Percentiles rank a stretch among this genome's conserved stretches.
phyloP scores from a whole-genome alignment of 1,140 invertebrate genomes.

The Gryon sp. region DNA sequence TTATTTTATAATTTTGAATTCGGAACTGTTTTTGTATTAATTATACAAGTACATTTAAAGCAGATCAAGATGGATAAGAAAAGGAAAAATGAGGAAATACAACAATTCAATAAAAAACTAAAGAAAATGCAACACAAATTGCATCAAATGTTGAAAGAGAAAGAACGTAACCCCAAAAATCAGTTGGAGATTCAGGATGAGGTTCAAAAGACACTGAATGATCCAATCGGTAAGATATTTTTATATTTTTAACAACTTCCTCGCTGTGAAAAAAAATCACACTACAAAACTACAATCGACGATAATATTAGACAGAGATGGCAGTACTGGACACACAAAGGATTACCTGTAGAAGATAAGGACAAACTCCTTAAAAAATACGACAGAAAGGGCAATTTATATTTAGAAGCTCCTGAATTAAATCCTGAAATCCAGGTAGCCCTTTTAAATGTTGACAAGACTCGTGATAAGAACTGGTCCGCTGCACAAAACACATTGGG shows the following conservation, averaged over 20 bases:
- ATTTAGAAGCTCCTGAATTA: conserved; percentile 41
- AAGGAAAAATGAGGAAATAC: too few relatives aligned
- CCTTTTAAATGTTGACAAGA: conserved; percentile 27
- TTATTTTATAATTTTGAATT: too few relatives aligned
- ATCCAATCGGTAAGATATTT: too few relatives aligned
- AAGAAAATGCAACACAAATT: too few relatives aligned
- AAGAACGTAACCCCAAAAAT: too few relatives aligned
- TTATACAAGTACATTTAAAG: too few relatives aligned
- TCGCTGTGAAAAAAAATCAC: background rate
- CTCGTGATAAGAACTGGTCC: conserved; percentile 47
- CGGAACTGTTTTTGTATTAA: too few relatives aligned
- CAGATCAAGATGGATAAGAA: too few relatives aligned
- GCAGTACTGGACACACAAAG: conserved; percentile 42
- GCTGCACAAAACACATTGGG: conserved; percentile 46
- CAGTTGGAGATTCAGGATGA: too few relatives aligned
- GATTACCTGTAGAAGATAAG: conserved; percentile 31
- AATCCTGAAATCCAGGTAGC: conserved; percentile 38
- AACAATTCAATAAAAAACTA: too few relatives aligned
- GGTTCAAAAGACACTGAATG: too few relatives aligned
- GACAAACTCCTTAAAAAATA: conserved; percentile 45
- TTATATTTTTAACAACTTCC: conserved; percentile 17
- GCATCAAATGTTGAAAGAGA: too few relatives aligned
- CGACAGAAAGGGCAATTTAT: conserved; percentile 19
- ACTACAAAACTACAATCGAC: conserved; percentile 3
- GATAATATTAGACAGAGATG: conserved; percentile 26